Evolutionary conservation across 1,140 invertebrate species (phyloP).

Genomic region (Trichogramma pretiosum): DNA sequence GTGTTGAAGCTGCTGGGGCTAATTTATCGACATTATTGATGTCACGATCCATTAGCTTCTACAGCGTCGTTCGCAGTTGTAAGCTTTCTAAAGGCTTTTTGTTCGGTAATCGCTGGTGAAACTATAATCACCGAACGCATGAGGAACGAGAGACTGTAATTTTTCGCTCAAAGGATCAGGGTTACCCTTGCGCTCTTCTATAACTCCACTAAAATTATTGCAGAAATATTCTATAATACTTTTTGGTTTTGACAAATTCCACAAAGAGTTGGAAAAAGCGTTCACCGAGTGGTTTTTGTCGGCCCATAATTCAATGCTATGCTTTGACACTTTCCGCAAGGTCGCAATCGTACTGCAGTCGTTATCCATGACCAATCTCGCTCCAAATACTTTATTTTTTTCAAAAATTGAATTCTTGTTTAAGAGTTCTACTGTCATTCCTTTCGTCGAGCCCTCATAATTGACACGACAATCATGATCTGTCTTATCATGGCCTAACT

Average conservation of each 20-base stretch:
- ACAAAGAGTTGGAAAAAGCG: background rate
- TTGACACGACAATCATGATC: background rate
- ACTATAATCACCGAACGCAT: background rate
- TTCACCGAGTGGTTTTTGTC: background rate
- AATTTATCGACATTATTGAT: conserved; percentile 11
- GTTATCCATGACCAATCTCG: background rate
- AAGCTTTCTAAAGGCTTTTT: background rate
- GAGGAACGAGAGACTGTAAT: background rate
- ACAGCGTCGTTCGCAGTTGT: background rate
- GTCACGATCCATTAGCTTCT: background rate
- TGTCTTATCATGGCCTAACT: background rate
- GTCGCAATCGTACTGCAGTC: background rate
- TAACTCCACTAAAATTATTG: no score
- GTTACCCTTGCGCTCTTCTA: no score
- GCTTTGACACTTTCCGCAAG: background rate
- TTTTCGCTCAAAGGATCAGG: no score
- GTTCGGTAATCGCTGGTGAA: conserved; percentile 8
- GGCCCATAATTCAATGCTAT: background rate
- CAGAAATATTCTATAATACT: background rate
- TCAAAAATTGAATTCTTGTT: background rate
- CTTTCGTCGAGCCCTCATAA: background rate
- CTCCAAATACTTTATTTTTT: background rate
- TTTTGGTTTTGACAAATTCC: background rate
- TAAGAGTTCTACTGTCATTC: background rate
- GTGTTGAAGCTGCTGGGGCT: conserved; percentile 11